Conservation (phyloP, 2,113 vertebrate genomes). For the Equus quagga region DNA sequence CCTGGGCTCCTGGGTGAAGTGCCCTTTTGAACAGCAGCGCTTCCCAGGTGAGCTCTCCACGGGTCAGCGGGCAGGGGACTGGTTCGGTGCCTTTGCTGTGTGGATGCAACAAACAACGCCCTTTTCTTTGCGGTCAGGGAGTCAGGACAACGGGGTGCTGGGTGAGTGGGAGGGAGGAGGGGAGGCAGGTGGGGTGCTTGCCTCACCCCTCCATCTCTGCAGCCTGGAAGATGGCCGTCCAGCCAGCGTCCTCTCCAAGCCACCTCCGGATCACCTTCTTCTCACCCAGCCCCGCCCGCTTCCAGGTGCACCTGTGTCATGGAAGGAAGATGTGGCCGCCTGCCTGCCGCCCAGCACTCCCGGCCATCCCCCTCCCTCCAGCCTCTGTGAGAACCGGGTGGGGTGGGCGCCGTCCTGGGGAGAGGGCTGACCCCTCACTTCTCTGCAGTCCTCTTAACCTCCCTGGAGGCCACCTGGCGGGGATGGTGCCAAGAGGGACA, state of each 20-base stretch:
- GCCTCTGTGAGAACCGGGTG: not conserved
- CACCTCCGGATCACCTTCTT: slow-evolving; percentile 34
- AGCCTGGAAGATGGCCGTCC: slow-evolving; percentile 63
- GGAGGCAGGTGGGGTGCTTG: not conserved
- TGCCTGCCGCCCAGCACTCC: not conserved
- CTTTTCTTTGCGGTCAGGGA: not conserved
- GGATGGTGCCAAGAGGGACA: not conserved
- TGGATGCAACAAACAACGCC: rapidly evolving
- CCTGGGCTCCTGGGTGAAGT: not conserved
- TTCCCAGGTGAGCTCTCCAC: not conserved
- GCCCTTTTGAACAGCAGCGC: not conserved
- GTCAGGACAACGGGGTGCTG: not conserved
- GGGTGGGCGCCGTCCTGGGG: not conserved
- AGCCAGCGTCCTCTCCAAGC: rapidly evolving
- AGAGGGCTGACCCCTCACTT: not conserved
- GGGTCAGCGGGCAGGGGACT: not conserved
- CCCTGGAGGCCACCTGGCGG: too few species aligned
- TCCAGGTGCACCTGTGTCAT: slow-evolving; percentile 31
- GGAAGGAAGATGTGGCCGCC: not conserved
- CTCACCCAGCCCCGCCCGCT: not conserved
- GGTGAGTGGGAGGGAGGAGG: not conserved
- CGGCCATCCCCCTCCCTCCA: not conserved
- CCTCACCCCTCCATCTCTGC: not conserved
- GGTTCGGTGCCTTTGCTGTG: rapidly evolving
- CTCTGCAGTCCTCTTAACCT: too few species aligned